Percentiles rank a stretch among this genome's conserved stretches.
phyloP scores from a whole-genome alignment of 2,888 invertebrate genomes.

The Morpho helenor region DNA sequence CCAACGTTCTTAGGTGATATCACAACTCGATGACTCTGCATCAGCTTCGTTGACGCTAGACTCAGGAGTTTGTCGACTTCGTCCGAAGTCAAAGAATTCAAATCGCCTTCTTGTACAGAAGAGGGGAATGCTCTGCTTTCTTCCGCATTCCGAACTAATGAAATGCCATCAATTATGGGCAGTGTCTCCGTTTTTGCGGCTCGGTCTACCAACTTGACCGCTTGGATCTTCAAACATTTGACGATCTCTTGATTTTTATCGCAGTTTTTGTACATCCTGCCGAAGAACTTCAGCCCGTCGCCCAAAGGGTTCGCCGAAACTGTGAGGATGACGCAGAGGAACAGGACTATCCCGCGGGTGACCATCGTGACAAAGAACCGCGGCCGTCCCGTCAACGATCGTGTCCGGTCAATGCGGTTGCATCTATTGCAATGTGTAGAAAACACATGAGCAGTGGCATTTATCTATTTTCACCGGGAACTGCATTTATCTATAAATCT shows the following conservation, averaged over 20 bases:
- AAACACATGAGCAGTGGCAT: conserved; percentile 72
- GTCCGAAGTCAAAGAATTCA: conserved; percentile 79
- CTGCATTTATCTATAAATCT: conserved; percentile 79
- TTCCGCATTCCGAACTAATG: conserved; percentile 72
- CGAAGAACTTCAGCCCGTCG: conserved; percentile 68
- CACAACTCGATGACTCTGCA: conserved; percentile 80
- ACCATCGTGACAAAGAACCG: conserved; percentile 59
- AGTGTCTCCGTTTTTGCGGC: conserved; percentile 81
- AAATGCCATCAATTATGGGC: conserved; percentile 81
- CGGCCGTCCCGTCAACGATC: conserved; percentile 44
- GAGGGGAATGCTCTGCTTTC: conserved; percentile 68
- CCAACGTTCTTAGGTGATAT: conserved; percentile 67
- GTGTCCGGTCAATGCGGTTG: conserved; percentile 65
- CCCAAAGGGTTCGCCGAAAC: conserved; percentile 62
- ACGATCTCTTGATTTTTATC: conserved; percentile 81
- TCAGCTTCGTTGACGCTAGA: conserved; percentile 76
- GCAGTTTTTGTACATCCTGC: conserved; percentile 81
- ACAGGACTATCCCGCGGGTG: conserved; percentile 66
- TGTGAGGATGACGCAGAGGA: conserved; percentile 49
- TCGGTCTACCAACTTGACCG: conserved; percentile 81
- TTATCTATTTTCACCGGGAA: conserved; percentile 80
- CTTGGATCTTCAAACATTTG: conserved; percentile 86
- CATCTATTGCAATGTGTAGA: conserved; percentile 74
- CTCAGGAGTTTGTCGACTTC: conserved; percentile 80
- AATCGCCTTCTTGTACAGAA: conserved; percentile 75